Evolutionary conservation across 2,888 invertebrate species (phyloP), one percentile per base, ranked within the genome.

Genomic region (Epirrita christyi): DNA sequence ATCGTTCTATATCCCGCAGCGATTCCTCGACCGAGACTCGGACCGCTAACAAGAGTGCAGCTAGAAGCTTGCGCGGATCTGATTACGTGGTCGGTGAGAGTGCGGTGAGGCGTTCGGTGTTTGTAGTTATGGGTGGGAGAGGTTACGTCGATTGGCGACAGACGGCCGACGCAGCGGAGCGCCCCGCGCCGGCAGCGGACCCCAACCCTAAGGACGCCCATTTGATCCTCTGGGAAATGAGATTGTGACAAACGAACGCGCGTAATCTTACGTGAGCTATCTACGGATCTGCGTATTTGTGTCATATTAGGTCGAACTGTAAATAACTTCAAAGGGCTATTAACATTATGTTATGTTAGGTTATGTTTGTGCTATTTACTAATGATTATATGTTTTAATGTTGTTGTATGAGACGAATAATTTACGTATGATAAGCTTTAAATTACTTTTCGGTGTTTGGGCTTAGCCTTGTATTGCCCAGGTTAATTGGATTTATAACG

Each of bases 131-230:
- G 93, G 98, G 97, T 0, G 98, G 98, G 1, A 93, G 97, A 9
- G 98, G 98, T 2, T 98, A 98, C 77, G 94, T 96, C 15, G 96
- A 97, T 86, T 96, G 97, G 95, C 93, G 96, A 54, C 96, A 96
- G 73, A 94, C 95, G 13, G 94, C 95, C 73, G 94, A 95, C 78
- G 91, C 93, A 27, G 88, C 92, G 1, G 94, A 94, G 67, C 89
- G 93, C 29, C 89, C 92, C 6, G 85, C 87, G 50, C 86, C 90
- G 42, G 90, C 93, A 38, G 93, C 93, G 45, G 95, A 95, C 61
- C 95, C 95, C 44, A 96, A 96, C 82, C 95, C 95, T 62, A 96
- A 94, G 75, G 97, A 97, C 92, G 97, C 98, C 11, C 97, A 97
- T 86, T 95, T 98, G 74, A 95, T 97, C 63, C 94, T 98, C 46